Evolutionary conservation across 1,140 invertebrate genomes (phyloP).

Genomic region (Papilio polyxenes): DNA sequence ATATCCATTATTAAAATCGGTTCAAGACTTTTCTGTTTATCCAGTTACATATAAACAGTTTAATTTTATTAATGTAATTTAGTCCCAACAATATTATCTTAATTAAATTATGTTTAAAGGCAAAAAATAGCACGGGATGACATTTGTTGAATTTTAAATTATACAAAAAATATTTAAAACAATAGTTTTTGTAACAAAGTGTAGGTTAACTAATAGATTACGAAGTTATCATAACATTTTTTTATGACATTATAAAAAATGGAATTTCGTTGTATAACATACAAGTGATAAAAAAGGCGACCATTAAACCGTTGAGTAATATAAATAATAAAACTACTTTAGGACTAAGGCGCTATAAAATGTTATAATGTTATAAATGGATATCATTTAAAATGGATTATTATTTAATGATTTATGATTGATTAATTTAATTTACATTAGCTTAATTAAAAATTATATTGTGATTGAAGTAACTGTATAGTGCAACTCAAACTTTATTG

Average conservation of each 20-base stretch:
- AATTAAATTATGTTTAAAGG: too few relatives aligned
- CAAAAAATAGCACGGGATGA: too few relatives aligned
- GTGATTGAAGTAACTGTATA: too few relatives aligned
- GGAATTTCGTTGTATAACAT: background rate
- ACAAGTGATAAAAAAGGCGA: background rate
- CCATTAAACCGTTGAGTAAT: background rate
- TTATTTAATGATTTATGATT: too few relatives aligned
- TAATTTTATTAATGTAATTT: too few relatives aligned
- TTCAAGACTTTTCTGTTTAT: too few relatives aligned
- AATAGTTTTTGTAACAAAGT: conserved; percentile 1
- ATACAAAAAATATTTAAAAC: background rate
- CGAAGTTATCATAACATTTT: conserved; percentile 7
- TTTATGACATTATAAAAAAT: conserved; percentile 22
- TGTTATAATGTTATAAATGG: background rate
- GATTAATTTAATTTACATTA: background rate
- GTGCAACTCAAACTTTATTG: too few relatives aligned
- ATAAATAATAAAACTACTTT: background rate
- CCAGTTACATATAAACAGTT: too few relatives aligned
- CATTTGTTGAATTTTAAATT: background rate
- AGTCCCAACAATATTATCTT: too few relatives aligned
- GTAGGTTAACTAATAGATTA: conserved; percentile 12
- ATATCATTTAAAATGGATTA: background rate
- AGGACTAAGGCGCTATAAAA: background rate
- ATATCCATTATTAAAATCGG: too few relatives aligned
- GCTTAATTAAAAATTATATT: too few relatives aligned